phyloP scores from a whole-genome alignment of 2,888 invertebrate genomes.

The Chelonus formosanus region DNA sequence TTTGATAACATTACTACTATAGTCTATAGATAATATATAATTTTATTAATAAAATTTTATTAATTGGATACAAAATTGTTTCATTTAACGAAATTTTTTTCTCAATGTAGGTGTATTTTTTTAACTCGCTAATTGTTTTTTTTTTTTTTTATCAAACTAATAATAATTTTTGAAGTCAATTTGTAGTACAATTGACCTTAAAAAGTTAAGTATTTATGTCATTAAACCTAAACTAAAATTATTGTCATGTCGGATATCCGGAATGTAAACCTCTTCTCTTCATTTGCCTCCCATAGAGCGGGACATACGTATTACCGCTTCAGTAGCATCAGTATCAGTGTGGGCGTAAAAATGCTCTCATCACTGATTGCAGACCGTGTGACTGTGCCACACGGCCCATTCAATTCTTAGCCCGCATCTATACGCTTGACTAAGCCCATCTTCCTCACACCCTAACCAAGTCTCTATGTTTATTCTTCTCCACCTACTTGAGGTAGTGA shows the following conservation, averaged over 20 bases:
- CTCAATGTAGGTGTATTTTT: no score
- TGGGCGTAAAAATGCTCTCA: conserved; percentile 32
- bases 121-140: no score
- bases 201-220: no score
- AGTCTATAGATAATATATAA: no score
- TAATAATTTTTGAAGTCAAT: no score
- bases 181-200: no score
- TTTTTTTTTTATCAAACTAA: no score
- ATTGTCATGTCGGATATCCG: conserved; percentile 16
- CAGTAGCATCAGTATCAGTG: conserved; percentile 7
- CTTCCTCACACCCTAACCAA: neutral
- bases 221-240: no score
- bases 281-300: neutral
- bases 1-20: no score
- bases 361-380: conserved; percentile 34
- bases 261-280: neutral
- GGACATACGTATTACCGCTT: conserved; percentile 4
- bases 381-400: conserved; percentile 24
- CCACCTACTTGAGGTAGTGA: conserved; percentile 32
- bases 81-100: conserved; percentile 3
- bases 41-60: no score
- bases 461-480: conserved; percentile 34
- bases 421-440: neutral
- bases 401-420: conserved; percentile 23
- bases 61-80: no score